Base-by-base conservation (phyloP, 1,140 invertebrate species). In the Diachasmimorpha longicaudata region DNA sequence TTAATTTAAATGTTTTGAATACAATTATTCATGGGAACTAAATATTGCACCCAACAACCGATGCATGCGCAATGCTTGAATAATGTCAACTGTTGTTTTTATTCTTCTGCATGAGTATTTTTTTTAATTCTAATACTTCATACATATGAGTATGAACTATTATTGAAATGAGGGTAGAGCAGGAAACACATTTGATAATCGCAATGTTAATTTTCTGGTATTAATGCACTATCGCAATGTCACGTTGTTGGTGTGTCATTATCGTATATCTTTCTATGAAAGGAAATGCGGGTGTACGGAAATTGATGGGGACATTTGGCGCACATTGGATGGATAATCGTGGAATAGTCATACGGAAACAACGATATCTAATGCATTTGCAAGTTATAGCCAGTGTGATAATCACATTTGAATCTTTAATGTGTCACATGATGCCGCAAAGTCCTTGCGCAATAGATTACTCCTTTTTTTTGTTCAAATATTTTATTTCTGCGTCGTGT, bases 1-100 rank as follows among this genome's bases (percentile, higher is more conserved):
- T 69, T 77, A 73, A 72, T 76, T 44, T 70, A 36, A 37, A 68
- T 13, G 36, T 52, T 42, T 31, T 63, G 58, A 63, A 63, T 73
- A 39, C 42, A 69, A 70, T 31, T 66, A 16, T 3, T 6, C 36
- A 16, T 31, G 58, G 31, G 23, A 31, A 25, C 19, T 66, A 66
- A 23, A 23, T 11, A 11, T 9, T 25, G n/a, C 21, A 55, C 4
- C 21, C 4, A 16, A 19, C 52, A 46, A 3, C 11, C n/a, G 44
- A 14, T 46, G 11, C 11, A n/a, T 46, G 2, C 44, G 11, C 44
- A 9, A 14, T n/a, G 44, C 2, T 3, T 9, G 44, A 46, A 46
- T 46, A 46, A 4, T 46, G 44, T 46, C 44, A 46, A 58, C 21
- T 58, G 21, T 10, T n/a, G 13, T n/a, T 58, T 21, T n/a, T 16